These are phyloP conservation scores for Camarhynchus parvulus DNA, from an alignment of 2,113 vertebrate species.

Conservation along the genomic window DNA sequence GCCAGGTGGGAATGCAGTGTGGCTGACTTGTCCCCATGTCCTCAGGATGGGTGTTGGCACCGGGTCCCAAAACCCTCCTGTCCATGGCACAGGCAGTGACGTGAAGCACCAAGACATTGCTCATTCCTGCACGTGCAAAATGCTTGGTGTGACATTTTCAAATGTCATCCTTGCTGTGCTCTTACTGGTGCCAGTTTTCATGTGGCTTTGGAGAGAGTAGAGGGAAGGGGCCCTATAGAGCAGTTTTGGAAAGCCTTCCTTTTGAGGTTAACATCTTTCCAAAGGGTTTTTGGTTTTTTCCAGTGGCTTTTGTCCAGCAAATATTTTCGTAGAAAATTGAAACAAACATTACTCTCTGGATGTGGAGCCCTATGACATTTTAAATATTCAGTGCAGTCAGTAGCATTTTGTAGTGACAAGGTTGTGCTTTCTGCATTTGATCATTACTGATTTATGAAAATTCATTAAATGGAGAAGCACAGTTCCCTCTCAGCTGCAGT, in stretches of 20 bases:
- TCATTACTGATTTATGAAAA: slow-evolving; percentile 31
- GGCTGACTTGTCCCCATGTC: neutral
- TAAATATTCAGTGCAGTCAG: slow-evolving; percentile 14
- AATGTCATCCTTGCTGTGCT: neutral
- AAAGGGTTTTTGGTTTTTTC: neutral
- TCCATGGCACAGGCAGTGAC: neutral
- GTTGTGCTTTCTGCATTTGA: slow-evolving; percentile 15
- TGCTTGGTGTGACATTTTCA: neutral
- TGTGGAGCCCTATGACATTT: neutral
- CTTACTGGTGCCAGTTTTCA: neutral
- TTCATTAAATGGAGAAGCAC: neutral
- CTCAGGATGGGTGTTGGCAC: neutral
- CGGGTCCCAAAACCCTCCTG: neutral
- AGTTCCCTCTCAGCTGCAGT: neutral
- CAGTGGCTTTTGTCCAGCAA: neutral
- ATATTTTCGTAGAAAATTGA: slow-evolving; percentile 7
- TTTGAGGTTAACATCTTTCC: neutral
- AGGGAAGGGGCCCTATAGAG: neutral
- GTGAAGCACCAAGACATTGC: accelerated
- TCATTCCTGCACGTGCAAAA: accelerated
- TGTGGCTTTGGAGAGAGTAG: neutral
- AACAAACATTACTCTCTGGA: neutral
- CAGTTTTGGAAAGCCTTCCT: neutral
- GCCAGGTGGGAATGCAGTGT: neutral
- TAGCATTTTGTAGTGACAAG: neutral